Conservation (phyloP, 30 jellyfish, hydroid and myxozoan genomes). For the Pelagia noctiluca region DNA sequence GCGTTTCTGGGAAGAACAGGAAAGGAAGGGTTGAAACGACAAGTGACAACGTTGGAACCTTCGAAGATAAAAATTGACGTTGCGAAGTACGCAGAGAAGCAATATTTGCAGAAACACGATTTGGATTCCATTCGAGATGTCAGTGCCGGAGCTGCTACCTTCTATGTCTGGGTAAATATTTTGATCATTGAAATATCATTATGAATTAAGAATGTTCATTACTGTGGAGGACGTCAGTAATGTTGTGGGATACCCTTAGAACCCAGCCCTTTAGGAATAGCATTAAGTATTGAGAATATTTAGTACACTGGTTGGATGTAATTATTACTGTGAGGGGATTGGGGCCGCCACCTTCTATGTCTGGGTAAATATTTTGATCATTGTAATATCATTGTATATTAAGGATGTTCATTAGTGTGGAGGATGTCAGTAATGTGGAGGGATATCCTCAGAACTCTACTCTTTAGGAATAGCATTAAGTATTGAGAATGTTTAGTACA, state of each 20-base stretch:
- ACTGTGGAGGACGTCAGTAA: too few species aligned
- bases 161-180: conserved; percentile 89
- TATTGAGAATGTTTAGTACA: too few species aligned
- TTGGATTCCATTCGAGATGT: conserved; percentile 83
- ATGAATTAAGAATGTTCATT: too few species aligned
- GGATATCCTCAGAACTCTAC: too few species aligned
- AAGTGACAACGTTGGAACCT: conserved; percentile 85
- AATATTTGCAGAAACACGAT: conserved; percentile 76
- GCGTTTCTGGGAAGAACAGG: conserved; percentile 94
- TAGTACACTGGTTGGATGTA: too few species aligned
- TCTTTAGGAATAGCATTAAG: too few species aligned
- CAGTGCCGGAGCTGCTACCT: conserved; percentile 99
- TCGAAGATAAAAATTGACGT: conserved; percentile 56
- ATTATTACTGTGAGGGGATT: too few species aligned
- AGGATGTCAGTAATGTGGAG: too few species aligned
- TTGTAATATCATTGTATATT: neutral
- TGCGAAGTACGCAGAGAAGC: conserved; percentile 80
- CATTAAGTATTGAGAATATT: too few species aligned
- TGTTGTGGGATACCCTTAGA: too few species aligned
- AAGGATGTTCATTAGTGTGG: too few species aligned
- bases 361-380: conserved; percentile 73
- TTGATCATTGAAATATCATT: neutral
- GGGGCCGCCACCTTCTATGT: conserved; percentile 97
- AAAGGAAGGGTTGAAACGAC: conserved; percentile 89
- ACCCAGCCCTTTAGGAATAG: too few species aligned